phyloP scores from a whole-genome alignment of 2,888 invertebrate species.

The Timandra comae region DNA sequence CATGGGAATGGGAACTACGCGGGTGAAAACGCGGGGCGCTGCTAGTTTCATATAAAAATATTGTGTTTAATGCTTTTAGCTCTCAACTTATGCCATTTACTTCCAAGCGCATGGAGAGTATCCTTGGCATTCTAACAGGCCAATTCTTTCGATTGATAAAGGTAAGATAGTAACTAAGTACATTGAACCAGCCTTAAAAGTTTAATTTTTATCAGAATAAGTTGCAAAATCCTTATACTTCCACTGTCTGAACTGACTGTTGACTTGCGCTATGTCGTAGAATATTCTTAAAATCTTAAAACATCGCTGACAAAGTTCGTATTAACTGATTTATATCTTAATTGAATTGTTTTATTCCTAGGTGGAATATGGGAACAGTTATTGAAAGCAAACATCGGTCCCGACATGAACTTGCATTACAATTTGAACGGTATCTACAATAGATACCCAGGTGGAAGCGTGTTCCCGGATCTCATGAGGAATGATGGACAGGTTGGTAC shows the following conservation, averaged over 20 bases:
- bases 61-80: slow-evolving; percentile 31
- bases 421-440: slow-evolving; percentile 69
- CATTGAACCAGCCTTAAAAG: no score
- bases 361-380: slow-evolving; percentile 71
- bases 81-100: slow-evolving; percentile 65
- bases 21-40: no score
- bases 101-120: slow-evolving; percentile 72
- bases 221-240: no score
- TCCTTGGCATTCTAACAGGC: slow-evolving; percentile 66
- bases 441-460: slow-evolving; percentile 47
- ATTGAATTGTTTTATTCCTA: slow-evolving; percentile 15
- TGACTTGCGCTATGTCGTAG: no score
- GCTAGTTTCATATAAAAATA: neutral
- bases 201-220: no score
- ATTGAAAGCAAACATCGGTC: slow-evolving; percentile 68
- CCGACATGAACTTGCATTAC: slow-evolving; percentile 70
- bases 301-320: no score
- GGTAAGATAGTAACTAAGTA: no score
- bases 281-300: no score
- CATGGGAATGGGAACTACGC: neutral
- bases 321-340: no score
- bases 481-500: slow-evolving; percentile 68
- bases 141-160: slow-evolving; percentile 55
- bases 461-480: slow-evolving; percentile 55
- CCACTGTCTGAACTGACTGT: no score